Evolutionary conservation across 2,888 invertebrate genomes (phyloP), one percentile per base, ranked within the genome.

Genomic region (Zootermopsis nevadensis): DNA sequence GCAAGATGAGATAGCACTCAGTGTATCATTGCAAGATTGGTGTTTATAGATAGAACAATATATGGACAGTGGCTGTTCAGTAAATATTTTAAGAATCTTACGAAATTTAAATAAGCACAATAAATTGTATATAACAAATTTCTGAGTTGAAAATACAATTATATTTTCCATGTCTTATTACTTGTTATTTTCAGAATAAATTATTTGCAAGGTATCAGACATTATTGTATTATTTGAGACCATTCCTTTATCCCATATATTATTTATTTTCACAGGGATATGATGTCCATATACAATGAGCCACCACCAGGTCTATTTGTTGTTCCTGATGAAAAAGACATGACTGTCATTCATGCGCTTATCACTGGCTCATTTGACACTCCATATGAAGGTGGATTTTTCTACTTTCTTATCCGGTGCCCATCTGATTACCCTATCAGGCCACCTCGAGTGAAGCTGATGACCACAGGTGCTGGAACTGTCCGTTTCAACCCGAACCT

Each of bases 401-500:
- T 91, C 86, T 91, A 91, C 86, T 91, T 91, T 84, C 86, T 90
- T 67, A 89, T 92, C 2, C 89, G 91, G 30, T 92, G 91, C 86
- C 92, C 92, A 3, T 89, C 91, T 27, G 89, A 90, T 86, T 92
- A 92, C 86, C 93, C 93, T 0, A 91, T 92, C 83, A 88, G 90
- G 84, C 91, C 93, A 10, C 93, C 93, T 0, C 89, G 91, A 86
- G 92, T 93, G 6, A 91, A 91, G 84, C 89, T 93, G 74, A 90
- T 93, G 89, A 93, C 93, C 0, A 93, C 93, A 6, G 92, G 92
- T 60, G 90, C 89, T 67, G 92, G 91, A 24, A 89, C 88, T 83
- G 93, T 93, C 38, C 88, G 93, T 74, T 93, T 93, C 88, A 93
- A 93, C 87, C 93, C 93, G 35, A 93, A 93, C 87, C 87, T 93